Evolutionary conservation across 2,888 invertebrate species (phyloP), one percentile per base, ranked within the genome.

Genomic region (Caenorhabditis plicata): DNA sequence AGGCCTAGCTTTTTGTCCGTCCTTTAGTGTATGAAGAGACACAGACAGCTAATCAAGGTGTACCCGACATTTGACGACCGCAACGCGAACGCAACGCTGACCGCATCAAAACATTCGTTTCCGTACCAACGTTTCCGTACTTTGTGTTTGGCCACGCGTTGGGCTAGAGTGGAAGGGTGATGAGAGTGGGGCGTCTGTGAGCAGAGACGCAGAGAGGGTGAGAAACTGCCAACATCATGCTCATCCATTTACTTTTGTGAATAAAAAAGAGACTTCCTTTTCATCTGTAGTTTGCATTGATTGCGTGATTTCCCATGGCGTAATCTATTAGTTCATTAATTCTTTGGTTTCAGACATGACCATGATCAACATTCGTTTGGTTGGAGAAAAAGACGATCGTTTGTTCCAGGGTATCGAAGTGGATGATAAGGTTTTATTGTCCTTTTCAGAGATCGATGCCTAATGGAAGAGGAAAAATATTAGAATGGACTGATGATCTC

Each of bases 371-470:
- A 32, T 50, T 29, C 50, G 50, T 31, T 48, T 50, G 25, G 44
- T 50, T 32, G 50, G 50, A 47, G 43, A 31, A 50, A 23, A 50
- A 46, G 33, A 31, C 42, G 44, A 50, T 50, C 43, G 50, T 31
- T 50, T 50, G 29, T 47, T 47, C 43, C 20, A 44, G 32, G 50
- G 43, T 17, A 26, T 50, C 23, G 32, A 50, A 25, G 20, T 44
- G 32, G 43, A 46, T 32, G 44, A 50, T 45, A 23, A 50, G 50
- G 50, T 50, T 45, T 46, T 31, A 46, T n/a, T n/a, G n/a, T n/a
- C n/a, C n/a, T n/a, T n/a, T n/a, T n/a, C n/a, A n/a, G n/a, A n/a
- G n/a, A n/a, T n/a, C n/a, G n/a, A n/a, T n/a, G n/a, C n/a, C n/a
- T n/a, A n/a, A n/a, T n/a, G n/a, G n/a, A n/a, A n/a, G n/a, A n/a